Conservation (phyloP, 2,888 invertebrate genomes). For the Calliphora vomitoria region DNA sequence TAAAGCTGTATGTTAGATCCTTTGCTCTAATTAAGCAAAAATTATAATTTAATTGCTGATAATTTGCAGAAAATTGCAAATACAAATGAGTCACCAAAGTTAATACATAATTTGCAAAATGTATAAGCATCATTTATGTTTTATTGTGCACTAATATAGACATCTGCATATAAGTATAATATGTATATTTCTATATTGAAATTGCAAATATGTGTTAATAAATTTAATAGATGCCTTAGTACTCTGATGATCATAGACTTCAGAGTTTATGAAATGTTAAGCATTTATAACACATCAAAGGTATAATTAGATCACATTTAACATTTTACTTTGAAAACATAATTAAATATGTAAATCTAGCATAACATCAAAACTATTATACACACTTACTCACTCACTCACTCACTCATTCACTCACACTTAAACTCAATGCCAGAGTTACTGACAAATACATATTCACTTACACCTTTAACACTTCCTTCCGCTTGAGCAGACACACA, state of each 20-base stretch:
- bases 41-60: not conserved
- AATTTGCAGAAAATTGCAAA: not conserved
- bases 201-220: not conserved
- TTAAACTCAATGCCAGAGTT: not conserved
- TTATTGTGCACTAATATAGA: not conserved
- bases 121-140: constrained; percentile 25
- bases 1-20: not conserved
- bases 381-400: constrained; percentile 1
- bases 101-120: constrained; percentile 13
- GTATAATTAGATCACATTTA: constrained; percentile 72
- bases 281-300: constrained; percentile 61
- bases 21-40: constrained; percentile 2
- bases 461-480: constrained; percentile 32
- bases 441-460: not conserved
- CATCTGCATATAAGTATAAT: too few species aligned
- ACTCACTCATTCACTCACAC: constrained; percentile 7
- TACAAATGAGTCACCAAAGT: not conserved
- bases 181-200: too few species aligned
- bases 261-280: constrained; percentile 60
- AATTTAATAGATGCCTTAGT: not conserved
- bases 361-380: constrained; percentile 51
- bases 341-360: constrained; percentile 71
- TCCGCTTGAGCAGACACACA: constrained; percentile 2
- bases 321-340: constrained; percentile 68
- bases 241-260: not conserved